Evolutionary conservation across 2,797 vertebrate genomes (phyloP), one percentile per base, ranked within the genome.

Genomic region (Octomys mimax): DNA sequence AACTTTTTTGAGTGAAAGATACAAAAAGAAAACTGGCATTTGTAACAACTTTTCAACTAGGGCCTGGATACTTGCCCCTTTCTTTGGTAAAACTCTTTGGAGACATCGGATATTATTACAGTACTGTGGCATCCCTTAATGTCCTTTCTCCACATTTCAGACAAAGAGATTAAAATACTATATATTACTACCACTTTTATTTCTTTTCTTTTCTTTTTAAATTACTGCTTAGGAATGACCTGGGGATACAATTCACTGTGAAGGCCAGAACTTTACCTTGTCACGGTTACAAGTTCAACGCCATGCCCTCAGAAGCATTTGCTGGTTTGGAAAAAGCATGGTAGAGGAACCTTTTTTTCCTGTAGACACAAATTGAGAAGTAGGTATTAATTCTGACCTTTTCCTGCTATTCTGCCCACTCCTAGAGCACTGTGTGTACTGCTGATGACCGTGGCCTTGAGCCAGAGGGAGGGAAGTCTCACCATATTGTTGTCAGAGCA

Each of bases 401-500:
- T 99, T 97, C 98, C 98, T 96, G 98, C 98, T 98, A 98, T 91
- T 96, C 98, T 99, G 98, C 98, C 98, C 98, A 98, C 97, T 99
- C 97, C 98, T 98, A 98, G 99, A 99, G 98, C 96, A 97, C 98
- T 98, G 98, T 92, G 95, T 98, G 98, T 98, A 98, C 98, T 97
- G 98, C 96, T 97, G 98, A 98, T 98, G 98, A 96, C 87, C 77
- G n/a, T 98, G 98, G 98, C 99, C 98, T 97, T 22, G 21, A 98
- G 98, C 98, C 98, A 98, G 98, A 98, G 98, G 98, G 98, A 99
- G 98, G 98, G 98, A 99, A 99, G 98, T 98, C 98, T 97, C 86
- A 97, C 98, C 97, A 98, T 99, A 98, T 98, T 98, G 98, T 99
- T 99, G 99, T 99, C 99, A 99, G 98, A 98, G 98, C 95, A 98